Base-by-base conservation (phyloP, 2,888 invertebrate species). In the Apomyelois bistriatella region DNA sequence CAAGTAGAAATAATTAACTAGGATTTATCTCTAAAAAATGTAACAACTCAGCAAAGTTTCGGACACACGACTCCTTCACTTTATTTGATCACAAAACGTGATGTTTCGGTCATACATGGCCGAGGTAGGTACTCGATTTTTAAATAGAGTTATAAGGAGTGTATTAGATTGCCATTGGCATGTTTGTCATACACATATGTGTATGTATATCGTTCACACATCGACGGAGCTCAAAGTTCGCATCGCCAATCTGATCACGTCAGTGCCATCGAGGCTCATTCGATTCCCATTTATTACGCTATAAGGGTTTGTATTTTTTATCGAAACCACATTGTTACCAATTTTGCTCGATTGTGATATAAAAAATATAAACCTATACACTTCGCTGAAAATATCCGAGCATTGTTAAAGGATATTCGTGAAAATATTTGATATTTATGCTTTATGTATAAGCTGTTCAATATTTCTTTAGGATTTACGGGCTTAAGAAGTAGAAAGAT, bases 221-320 rank as follows among this genome's bases (percentile, higher is more conserved):
- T 65, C 63, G 61, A 56, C 60, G 58, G 62, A 61, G 68, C 69
- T 72, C 72, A 68, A 68, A 70, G 70, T 65, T 66, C 57, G 58
- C 65, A 70, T 79, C 70, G 62, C 55, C 59, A 76, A 67, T 66
- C 78, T 54, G 74, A 70, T 75, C 79, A 79, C 79, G 79, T 79
- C 70, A 74, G 59, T 59, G 60, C 75, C 66, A 77, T 79, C 61
- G 73, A 62, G 66, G 69, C 70, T 79, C 73, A 77, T 78, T 76
- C 72, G 69, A 70, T 68, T 71, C 68, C 67, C 76, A 77, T 79
- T 76, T 79, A 76, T 74, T 68, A 76, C 66, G 68, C 66, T 63
- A 72, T 76, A 73, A 73, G 68, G 67, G 64, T 68, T 72, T 68
- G 65, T 74, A 68, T 70, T 68, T 66, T 68, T 66, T 72, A 52